Base-by-base conservation (phyloP, 2,113 vertebrate genomes). In the Gymnarchus niloticus region DNA sequence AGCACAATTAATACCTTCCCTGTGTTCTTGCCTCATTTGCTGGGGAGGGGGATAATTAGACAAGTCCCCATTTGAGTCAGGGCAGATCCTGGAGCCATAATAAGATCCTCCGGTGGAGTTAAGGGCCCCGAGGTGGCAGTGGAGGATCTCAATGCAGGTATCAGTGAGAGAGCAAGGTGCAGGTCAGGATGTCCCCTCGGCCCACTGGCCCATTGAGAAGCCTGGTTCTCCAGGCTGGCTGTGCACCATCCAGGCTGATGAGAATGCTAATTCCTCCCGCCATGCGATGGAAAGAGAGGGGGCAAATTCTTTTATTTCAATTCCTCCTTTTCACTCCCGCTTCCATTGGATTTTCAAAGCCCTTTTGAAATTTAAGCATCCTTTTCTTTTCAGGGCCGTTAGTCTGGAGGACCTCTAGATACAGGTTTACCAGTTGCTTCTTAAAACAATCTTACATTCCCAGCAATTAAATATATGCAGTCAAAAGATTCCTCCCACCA, bases 321-420 rank as follows among this genome's bases (percentile, higher is more conserved):
- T 54, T 69, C 69, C 56, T 69, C 23, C 83, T 82, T 85, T 85
- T 85, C 83, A 81, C 25, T 76, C 37, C 33, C 0, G 21, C 23
- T 21, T 87, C 83, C 56, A 84, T 85, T 85, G 23, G 73, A 25
- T 82, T 65, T 81, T 81, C 46, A 87, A 82, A 54, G 41, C 83
- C 77, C 86, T 84, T 85, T 87, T 87, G 83, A 87, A 78, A 86
- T 86, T 86, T 69, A 86, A 83, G 85, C 80, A 86, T 83, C 59
- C 80, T 86, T 83, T 86, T 59, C 54, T 83, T 82, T 73, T 56
- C 28, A 44, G 46, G 23, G 17, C 46, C 80, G 54, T 21, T 56
- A 83, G 80, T 51, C 23, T 83, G 37, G 59, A 14, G 48, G 76
- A 28, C n/a, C 12, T 9, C 10, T 25, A 17, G 57, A 56, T 25